These are phyloP conservation scores for Amyelois transitella DNA, from an alignment of 1,140 invertebrate species.

Conservation along the genomic window DNA sequence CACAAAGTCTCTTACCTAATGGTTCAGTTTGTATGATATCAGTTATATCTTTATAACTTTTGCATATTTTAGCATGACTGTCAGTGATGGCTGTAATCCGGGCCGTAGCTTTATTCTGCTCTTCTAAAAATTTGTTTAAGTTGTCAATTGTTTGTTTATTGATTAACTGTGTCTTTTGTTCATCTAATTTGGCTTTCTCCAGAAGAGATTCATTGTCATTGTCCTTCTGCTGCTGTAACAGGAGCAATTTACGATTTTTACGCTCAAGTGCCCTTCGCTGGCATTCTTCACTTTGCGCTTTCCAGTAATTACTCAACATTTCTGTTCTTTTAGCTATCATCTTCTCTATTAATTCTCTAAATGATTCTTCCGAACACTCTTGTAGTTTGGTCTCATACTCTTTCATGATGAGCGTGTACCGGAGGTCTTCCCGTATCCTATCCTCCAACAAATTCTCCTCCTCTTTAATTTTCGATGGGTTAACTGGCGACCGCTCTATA, in stretches of 20 bases:
- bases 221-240: slow-evolving; percentile 55
- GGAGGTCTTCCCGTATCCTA: slow-evolving; percentile 46
- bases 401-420: slow-evolving; percentile 55
- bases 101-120: slow-evolving; percentile 59
- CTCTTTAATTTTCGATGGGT: slow-evolving; percentile 19
- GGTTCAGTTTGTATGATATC: slow-evolving; percentile 42
- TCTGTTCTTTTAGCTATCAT: slow-evolving; percentile 55
- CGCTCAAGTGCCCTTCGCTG: slow-evolving; percentile 46
- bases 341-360: slow-evolving; percentile 51
- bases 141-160: slow-evolving; percentile 59
- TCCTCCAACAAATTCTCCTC: slow-evolving; percentile 43
- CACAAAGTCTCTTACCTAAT: slow-evolving; percentile 33
- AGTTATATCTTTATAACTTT: slow-evolving; percentile 58
- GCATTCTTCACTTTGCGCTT: slow-evolving; percentile 58
- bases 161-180: slow-evolving; percentile 51
- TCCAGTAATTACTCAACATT: slow-evolving; percentile 46
- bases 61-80: slow-evolving; percentile 56
- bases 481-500: slow-evolving; percentile 8
- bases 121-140: slow-evolving; percentile 65
- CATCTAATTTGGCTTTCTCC: slow-evolving; percentile 53
- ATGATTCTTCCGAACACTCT: slow-evolving; percentile 42
- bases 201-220: slow-evolving; percentile 59
- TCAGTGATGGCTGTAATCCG: slow-evolving; percentile 55
- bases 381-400: slow-evolving; percentile 51
- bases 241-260: slow-evolving; percentile 50